phyloP scores from a whole-genome alignment of 2,113 vertebrate species.

The Procavia capensis region DNA sequence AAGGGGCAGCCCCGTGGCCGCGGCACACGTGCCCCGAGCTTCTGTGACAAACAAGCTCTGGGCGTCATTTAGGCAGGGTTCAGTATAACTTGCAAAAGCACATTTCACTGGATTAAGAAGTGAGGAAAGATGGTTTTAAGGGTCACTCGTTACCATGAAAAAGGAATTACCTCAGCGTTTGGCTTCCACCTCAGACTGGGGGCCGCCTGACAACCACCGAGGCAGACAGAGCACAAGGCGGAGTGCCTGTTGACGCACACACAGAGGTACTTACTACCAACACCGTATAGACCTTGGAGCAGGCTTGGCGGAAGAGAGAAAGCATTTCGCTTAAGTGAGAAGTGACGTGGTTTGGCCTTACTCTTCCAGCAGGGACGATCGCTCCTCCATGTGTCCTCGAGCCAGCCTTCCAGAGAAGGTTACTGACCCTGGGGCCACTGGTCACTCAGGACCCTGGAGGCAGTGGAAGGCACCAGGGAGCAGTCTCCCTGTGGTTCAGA shows the following conservation, averaged over 20 bases:
- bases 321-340: constrained; percentile 45
- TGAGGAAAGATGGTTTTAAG: neutral
- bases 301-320: constrained; percentile 50
- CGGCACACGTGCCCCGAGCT: no score
- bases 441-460: neutral
- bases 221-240: neutral
- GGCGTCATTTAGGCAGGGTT: no score
- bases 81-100: no score
- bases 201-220: neutral
- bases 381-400: neutral
- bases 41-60: no score
- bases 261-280: constrained; percentile 61
- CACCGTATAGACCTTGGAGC: constrained; percentile 28
- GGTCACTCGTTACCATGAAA: accelerated
- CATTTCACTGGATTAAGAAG: no score
- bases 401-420: neutral
- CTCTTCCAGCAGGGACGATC: neutral
- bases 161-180: accelerated
- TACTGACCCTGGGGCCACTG: neutral
- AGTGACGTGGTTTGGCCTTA: accelerated
- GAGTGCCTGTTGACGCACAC: accelerated
- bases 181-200: neutral
- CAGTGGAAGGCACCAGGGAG: neutral
- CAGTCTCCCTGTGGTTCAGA: neutral
- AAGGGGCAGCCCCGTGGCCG: no score